phyloP scores from a whole-genome alignment of 2,888 invertebrate species.

The Esperia sulphurella region DNA sequence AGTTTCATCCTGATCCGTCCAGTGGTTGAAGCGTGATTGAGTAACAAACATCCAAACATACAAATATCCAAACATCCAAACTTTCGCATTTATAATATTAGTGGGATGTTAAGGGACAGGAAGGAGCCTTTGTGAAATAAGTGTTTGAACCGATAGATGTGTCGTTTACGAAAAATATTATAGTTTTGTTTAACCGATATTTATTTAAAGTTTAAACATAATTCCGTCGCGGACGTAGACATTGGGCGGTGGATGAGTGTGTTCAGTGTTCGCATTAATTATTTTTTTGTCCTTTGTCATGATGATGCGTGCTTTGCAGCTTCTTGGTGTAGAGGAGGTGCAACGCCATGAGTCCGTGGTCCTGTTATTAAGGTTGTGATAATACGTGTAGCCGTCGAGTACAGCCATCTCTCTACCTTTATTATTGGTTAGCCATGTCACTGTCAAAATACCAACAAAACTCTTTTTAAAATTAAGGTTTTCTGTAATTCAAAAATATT shows the following conservation, averaged over 20 bases:
- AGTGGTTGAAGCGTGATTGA: too few species aligned
- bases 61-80: too few species aligned
- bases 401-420: not conserved
- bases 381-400: not conserved
- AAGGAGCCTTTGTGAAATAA: too few species aligned
- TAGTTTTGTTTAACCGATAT: too few species aligned
- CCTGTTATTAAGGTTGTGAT: not conserved
- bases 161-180: too few species aligned
- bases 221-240: conserved; percentile 1
- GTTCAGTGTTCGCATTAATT: conserved; percentile 15
- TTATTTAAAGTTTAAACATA: conserved; percentile 6
- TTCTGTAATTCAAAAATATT: too few species aligned
- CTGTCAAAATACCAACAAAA: not conserved
- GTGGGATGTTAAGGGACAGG: too few species aligned
- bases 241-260: conserved; percentile 19
- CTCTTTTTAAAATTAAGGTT: too few species aligned
- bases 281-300: conserved; percentile 12
- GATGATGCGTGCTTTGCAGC: conserved; percentile 4
- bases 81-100: too few species aligned
- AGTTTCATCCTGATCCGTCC: too few species aligned
- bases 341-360: not conserved
- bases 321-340: not conserved
- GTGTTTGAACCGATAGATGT: too few species aligned
- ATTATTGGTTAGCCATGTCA: not conserved
- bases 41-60: too few species aligned